Evolutionary conservation across 2,888 invertebrate genomes (phyloP), one percentile per base, ranked within the genome.

Genomic region (Drosophila kuntzei): DNA sequence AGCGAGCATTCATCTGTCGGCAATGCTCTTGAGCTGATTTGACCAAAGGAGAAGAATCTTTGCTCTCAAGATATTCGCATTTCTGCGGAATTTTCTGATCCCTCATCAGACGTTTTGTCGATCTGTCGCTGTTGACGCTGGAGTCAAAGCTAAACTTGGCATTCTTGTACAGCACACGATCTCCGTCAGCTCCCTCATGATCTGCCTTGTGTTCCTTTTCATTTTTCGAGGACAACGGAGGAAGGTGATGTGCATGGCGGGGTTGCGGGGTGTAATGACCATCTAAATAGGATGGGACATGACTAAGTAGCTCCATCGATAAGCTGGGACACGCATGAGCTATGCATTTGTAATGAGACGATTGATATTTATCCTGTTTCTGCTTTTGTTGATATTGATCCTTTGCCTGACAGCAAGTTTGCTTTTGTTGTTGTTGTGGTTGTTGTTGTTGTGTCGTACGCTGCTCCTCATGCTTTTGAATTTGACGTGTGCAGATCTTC

Each of bases 91-190:
- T 9, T 16, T 39, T 29, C 11, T 12, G n/a, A 8, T 11, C 12
- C 16, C 36, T 20, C 6, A 9, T 11, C n/a, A 36, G 9, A 9
- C 11, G 4, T 2, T 12, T 20, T 8, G 20, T 29, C 8, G 20
- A 18, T 29, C 6, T 12, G 2, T 22, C 55, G 11, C 29, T 50
- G 9, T 3, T 11, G 2, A 41, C 34, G 18, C 65, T 54, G 0
- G 62, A 63, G 0, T 54, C 34, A 7, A 41, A 16, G 9, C 37
- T 43, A 32, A 27, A 76, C 3, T 16, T 18, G 0, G 11, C 0
- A n/a, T 76, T 76, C 11, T 36, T 79, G 12, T 62, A 79, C 0
- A 63, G 2, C 37, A 75, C 1, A 6, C 49, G 12, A 46, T 65
- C 65, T 0, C 39, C 62, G 0, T 8, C 22, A 12, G 47, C 47